Base-by-base conservation (phyloP, 2,797 vertebrate species). In the Galaxias olidus region DNA sequence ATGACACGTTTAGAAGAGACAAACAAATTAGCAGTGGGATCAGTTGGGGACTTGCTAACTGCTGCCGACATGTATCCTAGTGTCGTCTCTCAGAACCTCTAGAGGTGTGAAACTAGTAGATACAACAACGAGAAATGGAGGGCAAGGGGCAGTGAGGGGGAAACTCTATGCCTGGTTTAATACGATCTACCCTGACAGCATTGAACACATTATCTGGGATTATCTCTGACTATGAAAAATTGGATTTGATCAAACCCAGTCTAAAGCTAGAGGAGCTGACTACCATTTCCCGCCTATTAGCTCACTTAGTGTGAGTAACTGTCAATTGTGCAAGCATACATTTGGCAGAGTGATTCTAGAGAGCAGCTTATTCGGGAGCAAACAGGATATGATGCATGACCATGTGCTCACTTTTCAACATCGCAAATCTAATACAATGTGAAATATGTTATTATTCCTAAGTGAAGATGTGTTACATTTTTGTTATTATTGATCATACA, bases 191-290 rank as follows among this genome's bases (percentile, higher is more conserved):
- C n/a, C 20, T 19, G 12, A 47, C 44, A 15, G 58, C 18, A 30
- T 12, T 47, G 41, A 66, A 49, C 45, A 58, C 17, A 59, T 58
- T 58, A 49, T 49, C 30, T 17, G 30, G 45, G 30, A 59, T 59
- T 66, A 51, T 14, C 55, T 15, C 17, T 43, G 20, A 44, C 15
- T 4, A 66, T 58, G 19, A 49, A 44, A 13, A 12, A 20, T 43
- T 42, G 9, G 47, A 51, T 52, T 59, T 47, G 41, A 53, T 61
- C 15, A 55, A 30, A 40, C 41, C 18, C 62, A n/a, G 58, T 52
- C 19, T 66, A 17, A 18, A 65, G 58, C 61, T 59, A 15, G 42
- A 71, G 44, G 30, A 65, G 60, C 20, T 47, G 50, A 56, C 64
- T 52, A 59, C 48, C 19, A 51, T 41, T 9, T 42, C 18, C 15